Evolutionary conservation across 1,140 invertebrate genomes (phyloP), one percentile per base, ranked within the genome.

Genomic region (Brachionus koreanus): DNA sequence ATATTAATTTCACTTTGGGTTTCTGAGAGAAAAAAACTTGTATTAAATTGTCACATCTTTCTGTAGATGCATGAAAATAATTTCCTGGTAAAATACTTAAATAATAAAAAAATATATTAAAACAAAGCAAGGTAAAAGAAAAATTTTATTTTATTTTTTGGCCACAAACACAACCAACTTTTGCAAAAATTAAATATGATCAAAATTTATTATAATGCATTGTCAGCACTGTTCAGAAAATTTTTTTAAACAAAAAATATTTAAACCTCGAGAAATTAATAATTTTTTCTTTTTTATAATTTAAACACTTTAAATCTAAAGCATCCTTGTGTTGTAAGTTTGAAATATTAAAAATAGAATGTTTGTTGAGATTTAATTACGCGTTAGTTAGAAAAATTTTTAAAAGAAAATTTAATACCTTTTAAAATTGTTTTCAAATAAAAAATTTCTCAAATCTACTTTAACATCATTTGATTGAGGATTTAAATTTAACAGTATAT

Each of bases 341-440:
- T n/a, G n/a, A n/a, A n/a, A n/a, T n/a, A n/a, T n/a, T n/a, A 61
- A 77, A 49, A 77, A 46, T 52, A 5, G 37, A n/a, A n/a, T n/a
- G n/a, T n/a, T n/a, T n/a, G n/a, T n/a, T n/a, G n/a, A n/a, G n/a
- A n/a, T n/a, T n/a, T n/a, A n/a, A n/a, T n/a, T n/a, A n/a, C n/a
- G n/a, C n/a, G n/a, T n/a, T n/a, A n/a, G n/a, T n/a, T n/a, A n/a
- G n/a, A n/a, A n/a, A n/a, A n/a, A n/a, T n/a, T n/a, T n/a, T n/a
- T n/a, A n/a, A n/a, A 29, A 29, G 29, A 2, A 57, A 25, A 57
- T 57, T 19, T n/a, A 77, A 5, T 52, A 79, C 46, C 49, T 61
- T 16, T 79, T 79, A 7, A 39, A 61, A 39, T 57, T 57, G 12
- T 79, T 79, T 61, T 79, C 76, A 12, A 79, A 79, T 19, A 39